Evolutionary conservation across 2,113 vertebrate species (phyloP).

Genomic region (Seriola aureovittata): DNA sequence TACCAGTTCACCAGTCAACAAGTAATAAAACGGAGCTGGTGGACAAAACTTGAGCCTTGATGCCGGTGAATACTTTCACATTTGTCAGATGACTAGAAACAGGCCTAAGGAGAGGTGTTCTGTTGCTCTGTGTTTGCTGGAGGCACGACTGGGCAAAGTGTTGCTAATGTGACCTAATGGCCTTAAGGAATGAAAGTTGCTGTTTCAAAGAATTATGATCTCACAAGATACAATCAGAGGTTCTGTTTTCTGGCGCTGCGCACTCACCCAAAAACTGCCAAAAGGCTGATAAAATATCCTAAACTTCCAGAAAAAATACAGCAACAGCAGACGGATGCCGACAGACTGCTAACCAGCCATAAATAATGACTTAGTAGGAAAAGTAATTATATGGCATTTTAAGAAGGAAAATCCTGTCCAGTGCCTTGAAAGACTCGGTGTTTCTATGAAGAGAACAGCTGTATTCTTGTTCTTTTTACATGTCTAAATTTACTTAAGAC

Average conservation of each 20-base stretch:
- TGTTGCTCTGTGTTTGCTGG: neutral
- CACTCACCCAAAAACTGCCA: neutral
- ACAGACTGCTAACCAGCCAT: neutral
- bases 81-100: neutral
- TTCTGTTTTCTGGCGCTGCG: neutral
- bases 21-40: neutral
- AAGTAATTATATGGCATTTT: conserved; percentile 23
- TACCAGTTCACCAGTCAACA: neutral
- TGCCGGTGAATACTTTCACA: neutral
- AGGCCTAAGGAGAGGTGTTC: neutral
- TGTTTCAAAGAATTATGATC: neutral
- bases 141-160: neutral
- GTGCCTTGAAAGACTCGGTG: neutral
- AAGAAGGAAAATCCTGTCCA: conserved; percentile 9
- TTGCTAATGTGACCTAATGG: neutral
- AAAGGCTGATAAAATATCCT: neutral
- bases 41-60: neutral
- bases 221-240: conserved; percentile 7
- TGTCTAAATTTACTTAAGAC: neutral
- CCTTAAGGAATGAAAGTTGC: neutral
- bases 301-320: neutral
- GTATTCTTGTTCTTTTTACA: neutral
- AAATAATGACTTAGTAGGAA: conserved; percentile 27
- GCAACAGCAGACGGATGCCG: neutral
- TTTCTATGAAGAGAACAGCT: neutral